Evolutionary conservation across 2,888 invertebrate species (phyloP).

Genomic region (Maniola hyperantus): DNA sequence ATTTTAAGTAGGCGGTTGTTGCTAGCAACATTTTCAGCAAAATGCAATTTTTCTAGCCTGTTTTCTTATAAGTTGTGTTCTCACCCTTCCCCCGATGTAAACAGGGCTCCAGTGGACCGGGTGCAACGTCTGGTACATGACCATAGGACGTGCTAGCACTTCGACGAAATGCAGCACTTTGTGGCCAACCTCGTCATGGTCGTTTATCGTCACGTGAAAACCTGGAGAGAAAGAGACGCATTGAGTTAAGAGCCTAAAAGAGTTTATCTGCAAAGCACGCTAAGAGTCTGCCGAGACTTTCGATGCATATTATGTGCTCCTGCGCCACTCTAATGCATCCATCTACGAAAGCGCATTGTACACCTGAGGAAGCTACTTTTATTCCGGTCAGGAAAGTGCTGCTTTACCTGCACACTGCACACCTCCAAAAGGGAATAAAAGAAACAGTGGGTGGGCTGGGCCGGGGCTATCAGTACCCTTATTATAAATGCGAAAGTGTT

Average conservation of each 20-base stretch:
- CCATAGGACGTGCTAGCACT: slow-evolving; percentile 97
- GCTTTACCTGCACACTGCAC: too few species aligned
- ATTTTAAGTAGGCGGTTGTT: neutral
- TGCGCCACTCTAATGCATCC: too few species aligned
- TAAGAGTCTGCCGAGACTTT: too few species aligned
- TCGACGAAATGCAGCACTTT: slow-evolving; percentile 97
- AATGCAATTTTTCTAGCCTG: neutral
- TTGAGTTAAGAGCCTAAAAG: neutral
- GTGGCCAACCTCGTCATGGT: slow-evolving; percentile 92
- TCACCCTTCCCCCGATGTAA: slow-evolving; percentile 91
- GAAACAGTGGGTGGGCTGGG: too few species aligned
- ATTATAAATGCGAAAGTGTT: too few species aligned
- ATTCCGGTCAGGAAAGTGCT: too few species aligned
- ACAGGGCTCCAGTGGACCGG: slow-evolving; percentile 98
- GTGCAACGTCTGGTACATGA: slow-evolving; percentile 95
- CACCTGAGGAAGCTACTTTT: too few species aligned
- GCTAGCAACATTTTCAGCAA: neutral
- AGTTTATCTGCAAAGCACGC: neutral
- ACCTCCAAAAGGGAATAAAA: too few species aligned
- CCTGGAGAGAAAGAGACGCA: slow-evolving; percentile 77
- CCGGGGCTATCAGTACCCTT: too few species aligned
- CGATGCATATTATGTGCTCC: too few species aligned
- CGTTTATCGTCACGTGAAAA: slow-evolving; percentile 94
- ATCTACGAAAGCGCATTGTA: too few species aligned
- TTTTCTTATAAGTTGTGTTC: slow-evolving; percentile 43